A percentile compares a stretch with the other conserved stretches of the same genome.
Evolutionary conservation across 2,797 vertebrate species (phyloP).

Genomic region (Crocodylus rhombifer): DNA sequence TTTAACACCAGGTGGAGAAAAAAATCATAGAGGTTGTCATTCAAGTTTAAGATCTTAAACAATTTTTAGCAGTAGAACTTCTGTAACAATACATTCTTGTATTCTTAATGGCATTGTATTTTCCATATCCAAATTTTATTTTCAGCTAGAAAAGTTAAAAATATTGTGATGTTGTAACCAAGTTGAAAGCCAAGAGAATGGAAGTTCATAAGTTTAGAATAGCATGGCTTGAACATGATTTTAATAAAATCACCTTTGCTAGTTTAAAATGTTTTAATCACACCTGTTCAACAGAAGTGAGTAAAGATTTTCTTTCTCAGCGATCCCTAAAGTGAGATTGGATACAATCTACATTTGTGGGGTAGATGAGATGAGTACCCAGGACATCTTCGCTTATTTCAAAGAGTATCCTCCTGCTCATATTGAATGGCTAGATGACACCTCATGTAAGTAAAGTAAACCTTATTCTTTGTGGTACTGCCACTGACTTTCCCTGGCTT

Average conservation of each 20-base stretch:
- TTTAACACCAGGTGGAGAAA: neutral
- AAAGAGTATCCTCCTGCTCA: constrained; percentile 96
- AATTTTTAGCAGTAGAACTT: neutral
- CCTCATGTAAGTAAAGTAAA: constrained; percentile 89
- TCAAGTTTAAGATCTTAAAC: neutral
- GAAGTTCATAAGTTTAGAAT: neutral
- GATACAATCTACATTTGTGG: constrained; percentile 93
- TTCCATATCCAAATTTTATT: neutral
- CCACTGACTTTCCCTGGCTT: neutral
- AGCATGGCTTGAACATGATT: neutral
- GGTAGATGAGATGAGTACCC: constrained; percentile 97
- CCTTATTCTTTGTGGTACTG: neutral
- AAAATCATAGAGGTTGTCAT: neutral
- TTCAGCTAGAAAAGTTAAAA: neutral
- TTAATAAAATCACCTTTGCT: neutral
- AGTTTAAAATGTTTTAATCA: constrained; percentile 16
- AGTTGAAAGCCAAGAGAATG: too few species aligned
- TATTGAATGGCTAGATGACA: constrained; percentile 97
- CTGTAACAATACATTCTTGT: neutral
- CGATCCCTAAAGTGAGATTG: constrained; percentile 91
- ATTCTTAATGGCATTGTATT: neutral
- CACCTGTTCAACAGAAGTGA: neutral
- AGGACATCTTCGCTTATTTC: constrained; percentile 95
- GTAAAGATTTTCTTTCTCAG: constrained; percentile 75
- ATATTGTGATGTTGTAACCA: too few species aligned